Evolutionary conservation across 2,888 invertebrate genomes (phyloP), one percentile per base, ranked within the genome.

Genomic region (Brenthis ino): DNA sequence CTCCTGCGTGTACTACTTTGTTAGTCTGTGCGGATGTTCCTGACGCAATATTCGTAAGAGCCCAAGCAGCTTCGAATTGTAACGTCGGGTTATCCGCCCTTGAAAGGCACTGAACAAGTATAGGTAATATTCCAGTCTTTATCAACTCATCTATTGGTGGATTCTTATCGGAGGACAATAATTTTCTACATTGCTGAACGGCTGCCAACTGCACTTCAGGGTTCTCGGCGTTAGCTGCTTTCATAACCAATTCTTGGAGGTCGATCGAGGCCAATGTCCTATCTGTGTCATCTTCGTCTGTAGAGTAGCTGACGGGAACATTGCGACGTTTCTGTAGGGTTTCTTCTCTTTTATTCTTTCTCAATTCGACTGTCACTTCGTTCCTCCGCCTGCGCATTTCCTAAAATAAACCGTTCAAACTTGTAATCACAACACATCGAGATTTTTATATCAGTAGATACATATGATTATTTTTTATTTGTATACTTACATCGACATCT

Each of bases 21-120:
- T 93, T 96, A 64, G 99, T 99, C 93, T 99, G 99, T 78, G 95
- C 95, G 8, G 98, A 98, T 66, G 98, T 98, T 69, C 99, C 98
- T 0, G 97, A 97, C 12, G 98, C 99, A 80, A 99, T 99, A 85
- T 99, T 99, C 79, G 99, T 99, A 78, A 99, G 91, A 60, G 99
- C 99, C 99, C 99, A 99, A 6, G 99, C 98, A 50, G 99, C 98
- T 93, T 99, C 99, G 85, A 99, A 99, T 87, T 99, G 99, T 78
- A 99, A 93, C 76, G 96, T 95, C 63, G 98, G 97, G 85, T 96
- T 96, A 84, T 98, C 97, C 79, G 96, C 95, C 79, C 96, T 95
- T 76, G 96, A 95, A 75, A 99, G 94, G 92, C 99, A 99, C 76
- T 95, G 94, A 67, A 99, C 98, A 79, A 99, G 95, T 80, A 99